Evolutionary conservation across 1,140 invertebrate species (phyloP), one percentile per base, ranked within the genome.

Genomic region (Drosophila santomea): DNA sequence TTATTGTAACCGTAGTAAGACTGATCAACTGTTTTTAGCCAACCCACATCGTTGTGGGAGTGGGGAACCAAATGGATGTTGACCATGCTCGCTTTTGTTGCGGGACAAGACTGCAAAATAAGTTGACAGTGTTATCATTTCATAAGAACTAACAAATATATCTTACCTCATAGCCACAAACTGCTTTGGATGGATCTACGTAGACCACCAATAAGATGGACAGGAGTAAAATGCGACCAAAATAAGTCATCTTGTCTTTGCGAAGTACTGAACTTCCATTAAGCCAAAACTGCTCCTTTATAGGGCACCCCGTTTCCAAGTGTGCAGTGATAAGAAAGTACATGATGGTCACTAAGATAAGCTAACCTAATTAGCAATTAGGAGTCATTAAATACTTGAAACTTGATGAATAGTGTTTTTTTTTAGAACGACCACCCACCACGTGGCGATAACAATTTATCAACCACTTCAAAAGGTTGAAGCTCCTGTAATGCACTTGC

Each of bases 11-110:
- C 97, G 92, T 95, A 97, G 82, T 96, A 98, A 92, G 98, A 98
- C 88, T 98, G 97, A 92, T 98, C 97, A 0, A 98, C 96, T 0
- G 97, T 98, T 92, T 98, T 98, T 1, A 98, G 91, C 97, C 97
- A 98, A 11, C 97, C 97, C 1, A 98, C 97, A 93, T 98, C 97
- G 89, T 98, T 97, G 84, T 98, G 97, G 2, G 95, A 95, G 80
- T 96, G 96, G 0, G 96, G 93, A 0, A 98, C 95, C 7, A 98
- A 91, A 86, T 98, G 97, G 5, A 98, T 96, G 90, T 98, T 98
- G 1, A 97, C 81, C 79, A 95, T 94, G 0, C 93, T 93, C 0
- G 93, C 77, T 60, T 95, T 93, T 71, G 1, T 94, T 93, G 76
- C 96, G 96, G 36, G 78, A 60, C 82, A 86, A 5, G 95, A 94